Base-by-base conservation (phyloP, 1,140 invertebrate species). In the Drosophila grimshawi region DNA sequence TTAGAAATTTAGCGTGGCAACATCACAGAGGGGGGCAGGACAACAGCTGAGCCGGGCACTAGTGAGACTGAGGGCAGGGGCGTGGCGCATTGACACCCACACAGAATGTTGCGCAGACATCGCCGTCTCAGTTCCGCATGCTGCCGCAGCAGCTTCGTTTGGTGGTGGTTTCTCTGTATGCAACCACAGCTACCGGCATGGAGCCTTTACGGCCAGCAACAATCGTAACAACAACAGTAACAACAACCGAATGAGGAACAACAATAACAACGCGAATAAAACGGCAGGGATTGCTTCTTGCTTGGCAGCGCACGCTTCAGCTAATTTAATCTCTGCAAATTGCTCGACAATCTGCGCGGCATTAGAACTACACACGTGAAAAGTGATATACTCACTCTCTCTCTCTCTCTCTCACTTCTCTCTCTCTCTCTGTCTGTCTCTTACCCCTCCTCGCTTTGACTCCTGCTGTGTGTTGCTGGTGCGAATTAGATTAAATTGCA, bases 261-360 rank as follows among this genome's bases (percentile, higher is more conserved):
- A 51, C 51, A 52, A 39, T 27, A 62, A 66, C 57, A 77, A 45
- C 29, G 7, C 8, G 19, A 49, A 41, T 29, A 48, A 56, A 39
- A 72, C 32, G 62, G 45, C 29, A 48, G 46, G 59, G 7, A 66
- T 37, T 46, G 46, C 33, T 68, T 53, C 67, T 85, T 82, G 74
- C 67, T 73, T 83, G 48, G 51, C 37, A 68, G 62, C 76, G 76
- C 76, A 88, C 88, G 85, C 83, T 91, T 89, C 69, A 85, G 90
- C 86, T 92, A 90, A 92, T 92, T 92, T 92, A 92, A 92, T 92
- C 90, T 86, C 79, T 75, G 86, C 91, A 92, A 92, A 92, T 92
- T 92, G 91, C 85, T 83, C 77, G 75, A 86, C 91, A 92, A 92
- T 92, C 91, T 92, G 81, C 76, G 59, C 72, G 73, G 85, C 75